phyloP scores from a whole-genome alignment of 2,797 vertebrate species.

The Presbytis comata region DNA sequence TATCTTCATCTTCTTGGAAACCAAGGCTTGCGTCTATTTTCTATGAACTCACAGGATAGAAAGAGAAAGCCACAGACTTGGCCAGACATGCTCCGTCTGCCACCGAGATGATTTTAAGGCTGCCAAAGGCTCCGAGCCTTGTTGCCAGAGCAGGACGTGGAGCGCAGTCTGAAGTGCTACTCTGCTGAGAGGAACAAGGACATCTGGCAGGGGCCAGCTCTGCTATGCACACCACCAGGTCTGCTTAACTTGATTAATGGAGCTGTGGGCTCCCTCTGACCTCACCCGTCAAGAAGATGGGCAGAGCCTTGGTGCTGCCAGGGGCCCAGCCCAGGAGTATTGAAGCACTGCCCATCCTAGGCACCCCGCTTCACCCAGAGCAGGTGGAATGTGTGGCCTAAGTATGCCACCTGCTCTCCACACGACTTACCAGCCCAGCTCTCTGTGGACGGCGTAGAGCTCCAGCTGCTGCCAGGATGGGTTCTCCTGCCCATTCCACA shows the following conservation, averaged over 20 bases:
- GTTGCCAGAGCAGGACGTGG: neutral
- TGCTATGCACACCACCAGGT: neutral
- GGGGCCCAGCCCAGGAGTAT: neutral
- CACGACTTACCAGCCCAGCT: neutral
- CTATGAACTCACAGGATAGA: conserved; percentile 39
- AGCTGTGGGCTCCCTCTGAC: neutral
- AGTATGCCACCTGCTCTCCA: rapidly evolving
- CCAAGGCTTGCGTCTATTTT: conserved; percentile 28
- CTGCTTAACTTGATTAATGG: conserved; percentile 21
- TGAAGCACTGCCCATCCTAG: neutral
- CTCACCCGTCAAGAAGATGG: neutral
- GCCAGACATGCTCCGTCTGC: conserved; percentile 28
- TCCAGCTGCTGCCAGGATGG: neutral
- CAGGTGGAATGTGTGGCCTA: neutral
- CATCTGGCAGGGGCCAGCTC: neutral
- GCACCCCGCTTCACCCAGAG: neutral
- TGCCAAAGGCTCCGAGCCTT: conserved; percentile 36
- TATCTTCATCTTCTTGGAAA: conserved; percentile 43
- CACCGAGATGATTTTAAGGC: conserved; percentile 6
- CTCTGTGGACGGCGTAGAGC: neutral
- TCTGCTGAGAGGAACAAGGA: neutral
- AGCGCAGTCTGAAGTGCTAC: neutral
- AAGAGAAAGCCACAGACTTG: conserved; percentile 28
- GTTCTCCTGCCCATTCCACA: neutral
- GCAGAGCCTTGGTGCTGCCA: neutral